These are phyloP conservation scores for Paramacrobiotus metropolitanus DNA, from an alignment of 1,140 invertebrate species.

Conservation along the genomic window DNA sequence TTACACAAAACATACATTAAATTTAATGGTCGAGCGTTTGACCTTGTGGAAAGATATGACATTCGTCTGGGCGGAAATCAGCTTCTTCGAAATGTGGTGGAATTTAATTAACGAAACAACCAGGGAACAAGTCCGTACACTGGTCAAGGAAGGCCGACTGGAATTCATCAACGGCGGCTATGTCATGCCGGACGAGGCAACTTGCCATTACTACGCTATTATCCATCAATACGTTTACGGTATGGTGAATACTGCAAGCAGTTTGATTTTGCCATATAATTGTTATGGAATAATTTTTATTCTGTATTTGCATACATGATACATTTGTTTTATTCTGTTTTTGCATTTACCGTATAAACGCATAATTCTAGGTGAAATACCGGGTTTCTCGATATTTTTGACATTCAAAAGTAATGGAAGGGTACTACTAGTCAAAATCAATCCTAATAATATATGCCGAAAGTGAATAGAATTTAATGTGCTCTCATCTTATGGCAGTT, in stretches of 20 bases:
- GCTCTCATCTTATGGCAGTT: no score
- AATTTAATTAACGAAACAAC: constrained; percentile 37
- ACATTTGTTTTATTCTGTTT: no score
- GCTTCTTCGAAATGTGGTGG: constrained; percentile 87
- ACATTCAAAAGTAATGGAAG: no score
- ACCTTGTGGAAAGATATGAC: constrained; percentile 63
- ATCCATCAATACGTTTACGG: constrained; percentile 90
- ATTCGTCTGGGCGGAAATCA: constrained; percentile 92
- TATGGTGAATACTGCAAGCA: constrained; percentile 22
- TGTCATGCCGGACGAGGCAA: constrained; percentile 96
- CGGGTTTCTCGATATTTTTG: no score
- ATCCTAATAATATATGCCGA: no score
- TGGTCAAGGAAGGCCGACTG: constrained; percentile 61
- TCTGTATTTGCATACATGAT: no score
- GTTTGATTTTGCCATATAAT: no score
- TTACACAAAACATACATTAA: constrained; percentile 56
- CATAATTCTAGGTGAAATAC: no score
- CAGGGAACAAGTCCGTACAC: constrained; percentile 36
- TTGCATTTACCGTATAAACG: no score
- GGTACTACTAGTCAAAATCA: no score
- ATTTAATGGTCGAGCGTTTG: constrained; percentile 71
- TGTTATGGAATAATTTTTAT: no score
- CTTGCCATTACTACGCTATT: constrained; percentile 71
- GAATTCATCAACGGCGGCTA: constrained; percentile 89
- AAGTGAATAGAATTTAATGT: no score